phyloP scores from a whole-genome alignment of 2,888 invertebrate species.

The Tuta absoluta region DNA sequence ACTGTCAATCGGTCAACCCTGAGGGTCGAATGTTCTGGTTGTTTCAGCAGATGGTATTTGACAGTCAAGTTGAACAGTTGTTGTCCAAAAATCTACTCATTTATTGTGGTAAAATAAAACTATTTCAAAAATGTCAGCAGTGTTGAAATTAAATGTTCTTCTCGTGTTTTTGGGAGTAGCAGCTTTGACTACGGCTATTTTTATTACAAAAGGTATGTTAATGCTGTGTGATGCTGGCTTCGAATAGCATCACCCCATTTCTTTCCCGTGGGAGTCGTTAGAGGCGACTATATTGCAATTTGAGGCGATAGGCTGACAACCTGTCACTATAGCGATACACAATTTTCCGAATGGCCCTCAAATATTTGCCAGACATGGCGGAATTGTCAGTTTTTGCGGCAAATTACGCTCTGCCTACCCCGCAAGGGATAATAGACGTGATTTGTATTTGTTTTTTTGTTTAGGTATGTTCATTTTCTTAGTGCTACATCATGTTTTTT shows the following conservation, averaged over 20 bases:
- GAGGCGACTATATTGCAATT: no score
- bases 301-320: no score
- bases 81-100: slow-evolving; percentile 22
- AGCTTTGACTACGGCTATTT: slow-evolving; percentile 50
- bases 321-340: no score
- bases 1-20: slow-evolving; percentile 45
- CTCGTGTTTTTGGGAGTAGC: slow-evolving; percentile 45
- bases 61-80: slow-evolving; percentile 38
- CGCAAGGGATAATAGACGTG: not conserved
- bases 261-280: no score
- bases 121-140: slow-evolving; percentile 36
- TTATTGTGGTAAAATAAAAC: not conserved
- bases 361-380: no score
- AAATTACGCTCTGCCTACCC: no score
- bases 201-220: slow-evolving; percentile 60
- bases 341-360: no score
- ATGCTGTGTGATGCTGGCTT: no score
- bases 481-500: no score
- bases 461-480: not conserved
- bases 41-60: slow-evolving; percentile 40
- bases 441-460: not conserved
- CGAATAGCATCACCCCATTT: no score
- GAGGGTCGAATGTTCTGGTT: slow-evolving; percentile 30
- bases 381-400: no score
- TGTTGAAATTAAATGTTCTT: slow-evolving; percentile 38